Conservation (phyloP, 2,888 invertebrate species). For the Hemaris fuciformis region DNA sequence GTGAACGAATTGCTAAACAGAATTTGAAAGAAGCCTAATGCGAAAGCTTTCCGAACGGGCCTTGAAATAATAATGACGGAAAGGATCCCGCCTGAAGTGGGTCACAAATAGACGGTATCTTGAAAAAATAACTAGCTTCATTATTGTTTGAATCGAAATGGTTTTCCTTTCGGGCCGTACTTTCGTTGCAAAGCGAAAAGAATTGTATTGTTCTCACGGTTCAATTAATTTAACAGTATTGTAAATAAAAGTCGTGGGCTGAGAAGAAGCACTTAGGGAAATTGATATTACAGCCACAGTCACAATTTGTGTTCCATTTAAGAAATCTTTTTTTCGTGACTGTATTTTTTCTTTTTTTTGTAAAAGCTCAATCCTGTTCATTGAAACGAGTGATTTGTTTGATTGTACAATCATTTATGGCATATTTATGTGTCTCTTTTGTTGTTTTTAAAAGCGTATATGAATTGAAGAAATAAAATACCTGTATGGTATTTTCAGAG, state of each 20-base stretch:
- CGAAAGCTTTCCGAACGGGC: constrained; percentile 41
- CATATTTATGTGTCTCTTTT: background rate
- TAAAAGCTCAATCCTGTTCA: background rate
- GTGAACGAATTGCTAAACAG: constrained; percentile 46
- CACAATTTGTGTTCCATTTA: background rate
- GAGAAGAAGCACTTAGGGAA: constrained; percentile 14
- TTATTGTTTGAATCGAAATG: constrained; percentile 27
- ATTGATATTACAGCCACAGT: constrained; percentile 15
- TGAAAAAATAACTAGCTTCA: constrained; percentile 35
- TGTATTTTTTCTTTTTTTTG: background rate
- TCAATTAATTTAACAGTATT: constrained; percentile 17
- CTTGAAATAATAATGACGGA: constrained; percentile 51
- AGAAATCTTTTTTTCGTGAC: background rate
- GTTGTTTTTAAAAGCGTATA: background rate
- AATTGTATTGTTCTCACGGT: constrained; percentile 20
- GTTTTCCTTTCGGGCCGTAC: background rate
- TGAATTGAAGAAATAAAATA: too few species aligned
- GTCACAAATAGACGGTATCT: constrained; percentile 24
- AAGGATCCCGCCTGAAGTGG: constrained; percentile 26
- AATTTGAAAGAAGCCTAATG: constrained; percentile 44
- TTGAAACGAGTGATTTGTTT: background rate
- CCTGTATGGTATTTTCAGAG: too few species aligned
- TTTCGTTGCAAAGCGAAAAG: background rate
- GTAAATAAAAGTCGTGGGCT: background rate
- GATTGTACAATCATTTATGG: background rate